These are phyloP conservation scores for Drosophila austrosaltans DNA, from an alignment of 2,888 invertebrate genomes.

Conservation along the genomic window DNA sequence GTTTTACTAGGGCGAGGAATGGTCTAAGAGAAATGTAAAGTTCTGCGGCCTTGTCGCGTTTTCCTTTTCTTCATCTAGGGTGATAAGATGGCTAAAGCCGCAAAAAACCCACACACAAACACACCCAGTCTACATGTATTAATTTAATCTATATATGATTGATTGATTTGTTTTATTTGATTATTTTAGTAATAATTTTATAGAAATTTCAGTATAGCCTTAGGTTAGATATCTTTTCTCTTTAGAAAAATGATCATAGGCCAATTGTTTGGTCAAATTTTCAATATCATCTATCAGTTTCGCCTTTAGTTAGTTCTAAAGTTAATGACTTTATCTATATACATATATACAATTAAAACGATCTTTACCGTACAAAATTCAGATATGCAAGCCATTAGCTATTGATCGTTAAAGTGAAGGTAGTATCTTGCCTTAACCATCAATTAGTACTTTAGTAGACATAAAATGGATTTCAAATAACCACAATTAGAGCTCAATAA, in stretches of 20 bases:
- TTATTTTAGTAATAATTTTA: neutral
- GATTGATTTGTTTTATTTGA: constrained; percentile 1
- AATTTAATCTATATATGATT: constrained; percentile 10
- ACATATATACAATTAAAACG: no score
- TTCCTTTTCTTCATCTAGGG: constrained; percentile 27
- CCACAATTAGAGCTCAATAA: neutral
- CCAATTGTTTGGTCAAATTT: neutral
- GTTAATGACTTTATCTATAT: no score
- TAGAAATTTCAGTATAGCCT: neutral
- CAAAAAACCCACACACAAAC: constrained; percentile 16
- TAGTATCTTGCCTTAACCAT: neutral
- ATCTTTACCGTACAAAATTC: no score
- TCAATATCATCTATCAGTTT: neutral
- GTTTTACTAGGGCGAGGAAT: constrained; percentile 46
- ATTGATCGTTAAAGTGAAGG: neutral
- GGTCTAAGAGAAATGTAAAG: constrained; percentile 33
- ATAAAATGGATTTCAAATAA: neutral
- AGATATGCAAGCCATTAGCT: no score
- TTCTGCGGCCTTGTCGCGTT: constrained; percentile 11
- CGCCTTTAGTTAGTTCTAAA: no score
- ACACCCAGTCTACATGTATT: no score
- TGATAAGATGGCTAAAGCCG: constrained; percentile 12
- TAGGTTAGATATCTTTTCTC: neutral
- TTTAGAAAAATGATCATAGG: neutral
- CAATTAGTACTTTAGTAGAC: neutral